A percentile compares a stretch with the other conserved stretches of the same genome.
Conservation (phyloP, 2,888 invertebrate species). For the Synergus umbraculus region DNA sequence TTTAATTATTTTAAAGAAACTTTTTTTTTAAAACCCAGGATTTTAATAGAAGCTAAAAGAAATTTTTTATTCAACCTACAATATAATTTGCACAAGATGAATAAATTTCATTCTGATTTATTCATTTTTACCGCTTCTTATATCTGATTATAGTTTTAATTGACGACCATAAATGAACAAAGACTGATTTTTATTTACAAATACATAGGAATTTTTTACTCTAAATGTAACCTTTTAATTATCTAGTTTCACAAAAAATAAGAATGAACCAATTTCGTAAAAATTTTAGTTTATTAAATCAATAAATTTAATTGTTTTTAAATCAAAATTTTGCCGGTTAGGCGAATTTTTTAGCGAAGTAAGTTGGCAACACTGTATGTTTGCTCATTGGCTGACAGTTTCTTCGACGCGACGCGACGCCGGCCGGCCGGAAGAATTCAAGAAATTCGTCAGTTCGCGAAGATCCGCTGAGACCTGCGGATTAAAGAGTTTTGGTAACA, state of each 20-base stretch:
- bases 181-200: not conserved
- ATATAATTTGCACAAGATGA: not conserved
- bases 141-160: not conserved
- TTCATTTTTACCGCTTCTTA: not conserved
- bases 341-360: no score
- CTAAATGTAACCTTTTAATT: not conserved
- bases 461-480: not conserved
- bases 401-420: no score
- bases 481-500: no score
- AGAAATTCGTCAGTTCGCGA: constrained; percentile 28
- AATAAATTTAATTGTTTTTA: not conserved
- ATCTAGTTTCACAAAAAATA: not conserved
- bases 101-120: not conserved
- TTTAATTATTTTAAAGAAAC: no score
- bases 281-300: not conserved
- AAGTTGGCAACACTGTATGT: no score
- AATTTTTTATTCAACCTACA: not conserved
- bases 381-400: no score
- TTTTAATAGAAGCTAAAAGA: not conserved
- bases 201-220: not conserved
- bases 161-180: constrained; percentile 3
- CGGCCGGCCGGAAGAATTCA: not conserved
- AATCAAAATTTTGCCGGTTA: not conserved
- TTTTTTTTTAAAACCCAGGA: not conserved
- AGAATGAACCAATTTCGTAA: not conserved